Conservation (phyloP, 2,113 vertebrate species). For the Balaeniceps rex region DNA sequence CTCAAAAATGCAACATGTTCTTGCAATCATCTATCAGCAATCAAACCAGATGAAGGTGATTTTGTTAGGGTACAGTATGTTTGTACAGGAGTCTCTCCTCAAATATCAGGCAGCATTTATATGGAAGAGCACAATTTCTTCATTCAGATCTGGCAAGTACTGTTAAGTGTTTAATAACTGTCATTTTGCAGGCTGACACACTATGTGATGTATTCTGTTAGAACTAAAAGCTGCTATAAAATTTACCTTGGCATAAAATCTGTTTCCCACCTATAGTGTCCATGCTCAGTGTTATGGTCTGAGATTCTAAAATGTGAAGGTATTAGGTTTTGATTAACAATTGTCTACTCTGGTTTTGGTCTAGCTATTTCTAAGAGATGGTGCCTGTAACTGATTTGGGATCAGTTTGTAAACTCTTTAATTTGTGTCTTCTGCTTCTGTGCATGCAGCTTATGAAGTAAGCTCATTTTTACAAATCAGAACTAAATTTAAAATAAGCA, state of each 20-base stretch:
- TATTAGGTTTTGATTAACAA: background rate
- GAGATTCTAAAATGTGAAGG: background rate
- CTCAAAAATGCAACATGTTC: background rate
- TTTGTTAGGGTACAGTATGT: background rate
- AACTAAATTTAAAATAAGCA: background rate
- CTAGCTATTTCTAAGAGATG: background rate
- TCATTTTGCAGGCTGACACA: background rate
- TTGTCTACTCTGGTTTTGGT: background rate
- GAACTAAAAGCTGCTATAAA: background rate
- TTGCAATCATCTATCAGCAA: background rate
- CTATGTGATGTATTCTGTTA: background rate
- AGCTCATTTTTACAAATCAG: background rate
- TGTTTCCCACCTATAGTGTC: background rate
- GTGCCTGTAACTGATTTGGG: background rate
- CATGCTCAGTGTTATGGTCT: background rate
- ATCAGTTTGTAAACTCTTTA: background rate
- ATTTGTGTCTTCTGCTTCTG: background rate
- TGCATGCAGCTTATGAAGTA: background rate
- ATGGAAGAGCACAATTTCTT: background rate
- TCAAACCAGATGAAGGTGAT: background rate
- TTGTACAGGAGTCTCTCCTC: background rate
- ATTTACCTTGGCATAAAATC: background rate
- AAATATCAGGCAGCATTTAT: background rate
- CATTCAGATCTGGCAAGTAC: background rate
- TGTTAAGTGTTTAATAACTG: constrained; percentile 7